Evolutionary conservation across 2,113 vertebrate genomes (phyloP), one percentile per base, ranked within the genome.

Genomic region (Corythaixoides concolor): DNA sequence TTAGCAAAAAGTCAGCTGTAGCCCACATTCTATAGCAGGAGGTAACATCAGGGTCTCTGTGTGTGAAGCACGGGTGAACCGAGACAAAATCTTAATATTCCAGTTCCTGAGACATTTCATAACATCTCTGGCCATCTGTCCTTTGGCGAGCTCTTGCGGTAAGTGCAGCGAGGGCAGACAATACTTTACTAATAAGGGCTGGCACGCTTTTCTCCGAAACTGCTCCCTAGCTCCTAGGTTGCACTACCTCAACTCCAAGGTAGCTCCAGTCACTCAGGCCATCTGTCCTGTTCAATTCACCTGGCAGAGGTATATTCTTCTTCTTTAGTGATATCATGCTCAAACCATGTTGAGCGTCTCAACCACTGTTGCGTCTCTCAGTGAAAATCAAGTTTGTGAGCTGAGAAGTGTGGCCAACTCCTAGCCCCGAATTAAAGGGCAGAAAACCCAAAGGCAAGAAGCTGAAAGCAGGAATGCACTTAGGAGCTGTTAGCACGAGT

Each of bases 61-160:
- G 70, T 4, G 4, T 53, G 55, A 85, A 50, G 35, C 74, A 20
- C 1, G 55, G 62, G 37, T 9, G 9, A 88, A 91, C 39, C 0
- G 5, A 94, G 88, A 95, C 89, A 53, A 94, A 95, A 88, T 91
- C 55, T 90, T 85, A 83, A 94, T 82, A 79, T 93, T 75, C 73
- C 80, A 60, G 73, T 79, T 96, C 81, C 88, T 90, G 82, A 91
- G 82, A 66, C 21, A 74, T 96, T 95, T 96, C 88, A 39, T 67
- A 93, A 93, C 23, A 28, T 63, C 90, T 94, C 90, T 1, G 10
- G 88, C 82, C 95, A 96, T 94, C 93, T 96, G 96, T 85, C 67
- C 82, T 91, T 83, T 66, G 81, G n/a, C 2, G 2, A 77, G 70
- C 32, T 27, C 58, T 88, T 93, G 82, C 3, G 63, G 82, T 83